Base-by-base conservation (phyloP, 2,113 vertebrate genomes). In the Pomatostomus ruficeps region DNA sequence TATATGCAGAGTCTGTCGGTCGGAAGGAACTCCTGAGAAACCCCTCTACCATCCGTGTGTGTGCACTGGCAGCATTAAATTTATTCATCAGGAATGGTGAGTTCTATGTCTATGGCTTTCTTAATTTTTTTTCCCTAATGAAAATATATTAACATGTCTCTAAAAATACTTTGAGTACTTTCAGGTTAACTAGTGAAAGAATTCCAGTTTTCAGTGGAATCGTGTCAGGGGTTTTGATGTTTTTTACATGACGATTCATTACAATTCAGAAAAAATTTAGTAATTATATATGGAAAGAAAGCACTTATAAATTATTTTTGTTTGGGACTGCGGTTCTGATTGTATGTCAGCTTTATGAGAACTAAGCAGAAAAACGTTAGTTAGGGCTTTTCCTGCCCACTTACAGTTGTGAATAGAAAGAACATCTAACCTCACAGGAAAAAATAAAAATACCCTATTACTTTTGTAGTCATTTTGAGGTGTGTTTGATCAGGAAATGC, bases 81-180 rank as follows among this genome's bases (percentile, higher is more conserved):
- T 99, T 93, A 99, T 99, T 93, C 99, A 99, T 97, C 99, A 99
- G 96, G 99, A 99, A 98, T 99, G 99, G 99, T 99, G 98, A 98
- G 99, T 98, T 89, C 62, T 68, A 6, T 59, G 29, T 31, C 38
- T 61, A 19, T 55, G 20, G 22, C 28, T 3, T 20, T n/a, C 40
- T 48, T 62, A 4, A 6, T 45, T 48, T 42, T 36, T 48, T 74
- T 33, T 43, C 4, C 5, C 35, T 19, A 29, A 11, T 42, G 23
- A 45, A 85, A 83, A 59, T 7, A 51, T 11, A 18, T 42, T 43
- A 22, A 46, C 2, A 0, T 55, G 7, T 55, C 70, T 83, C 25
- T 85, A 11, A 70, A 85, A 82, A 5, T 70, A 9, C 19, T 51
- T 90, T 4, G 54, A 42, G 15, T 79, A n/a, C n/a, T 25, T 87